Conservation (phyloP, 2,888 invertebrate genomes). For the Yponomeuta cagnagella region DNA sequence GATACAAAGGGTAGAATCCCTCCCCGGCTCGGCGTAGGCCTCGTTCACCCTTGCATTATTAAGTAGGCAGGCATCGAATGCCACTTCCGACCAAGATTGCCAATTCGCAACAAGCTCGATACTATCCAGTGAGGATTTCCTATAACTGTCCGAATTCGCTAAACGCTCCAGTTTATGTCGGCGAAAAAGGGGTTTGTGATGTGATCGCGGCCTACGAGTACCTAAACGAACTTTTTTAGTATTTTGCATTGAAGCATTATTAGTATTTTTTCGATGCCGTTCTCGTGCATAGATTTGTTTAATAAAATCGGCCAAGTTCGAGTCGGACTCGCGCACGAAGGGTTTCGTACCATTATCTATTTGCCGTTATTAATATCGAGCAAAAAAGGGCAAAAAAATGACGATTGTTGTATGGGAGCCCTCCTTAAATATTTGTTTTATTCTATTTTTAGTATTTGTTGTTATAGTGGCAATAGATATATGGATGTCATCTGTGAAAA, state of each 20-base stretch:
- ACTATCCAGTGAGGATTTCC: slow-evolving; percentile 16
- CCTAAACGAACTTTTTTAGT: background rate
- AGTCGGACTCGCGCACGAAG: too few species aligned
- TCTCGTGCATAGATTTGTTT: too few species aligned
- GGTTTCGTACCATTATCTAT: too few species aligned
- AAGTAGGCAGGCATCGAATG: slow-evolving; percentile 24
- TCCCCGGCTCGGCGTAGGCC: background rate
- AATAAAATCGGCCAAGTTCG: too few species aligned
- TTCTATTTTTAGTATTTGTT: too few species aligned
- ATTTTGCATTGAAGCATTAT: background rate
- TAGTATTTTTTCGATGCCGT: too few species aligned
- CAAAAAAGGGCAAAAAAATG: too few species aligned
- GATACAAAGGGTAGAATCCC: background rate
- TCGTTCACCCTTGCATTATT: slow-evolving; percentile 25
- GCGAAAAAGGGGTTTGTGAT: slow-evolving; percentile 7
- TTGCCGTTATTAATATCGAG: too few species aligned
- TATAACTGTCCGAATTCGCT: background rate
- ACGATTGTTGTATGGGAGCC: too few species aligned
- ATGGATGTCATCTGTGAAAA: too few species aligned
- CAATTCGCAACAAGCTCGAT: slow-evolving; percentile 17
- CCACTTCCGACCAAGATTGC: slow-evolving; percentile 20
- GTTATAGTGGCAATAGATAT: too few species aligned
- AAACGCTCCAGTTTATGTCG: background rate
- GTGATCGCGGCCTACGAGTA: background rate
- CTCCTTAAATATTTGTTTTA: too few species aligned